Base-by-base conservation (phyloP, 2,113 vertebrate genomes). In the Peromyscus californicus region DNA sequence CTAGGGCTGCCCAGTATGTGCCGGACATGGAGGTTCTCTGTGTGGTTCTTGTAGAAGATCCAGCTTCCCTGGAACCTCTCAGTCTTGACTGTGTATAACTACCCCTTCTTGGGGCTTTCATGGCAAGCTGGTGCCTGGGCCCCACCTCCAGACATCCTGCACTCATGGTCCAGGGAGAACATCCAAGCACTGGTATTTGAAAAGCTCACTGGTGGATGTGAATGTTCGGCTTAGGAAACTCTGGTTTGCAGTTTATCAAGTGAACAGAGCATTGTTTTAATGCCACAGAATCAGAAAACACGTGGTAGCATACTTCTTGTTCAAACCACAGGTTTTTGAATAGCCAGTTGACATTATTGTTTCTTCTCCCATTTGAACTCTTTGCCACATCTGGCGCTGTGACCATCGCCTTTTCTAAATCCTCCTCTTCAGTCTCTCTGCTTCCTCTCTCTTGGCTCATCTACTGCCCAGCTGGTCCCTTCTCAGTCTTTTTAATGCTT, bases 191-290 rank as follows among this genome's bases (percentile, higher is more conserved):
- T 82, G 39, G 72, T 89, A 74, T 94, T 96, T 94, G 89, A 78
- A 95, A 90, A 93, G 29, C 61, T 90, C 80, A 69, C 79, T 89
- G 31, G 75, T 92, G 48, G 10, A 90, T 54, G 82, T 54, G 84
- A 75, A 92, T 94, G n/a, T 65, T 79, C 8, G 63, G 61, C 69
- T 90, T 97, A 63, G 84, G 67, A 92, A 97, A 94, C 79, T 74
- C 69, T 48, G 57, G 90, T 36, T 84, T 92, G 89, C n/a, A 74
- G 39, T 86, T 91, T 45, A 95, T 39, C 59, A 76, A 89, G 75
- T 72, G 84, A 94, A 94, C 51, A 79, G 61, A 91, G 26, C 84
- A 83, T 45, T 90, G 67, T 74, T 92, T 83, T 57, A 83, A 36
- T 79, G 84, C 54, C 59, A 4, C 15, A 7, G 31, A 97, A 93